A percentile compares a stretch with the other conserved stretches of the same genome.
Evolutionary conservation across 2,797 vertebrate genomes (phyloP).

Genomic region (Helostoma temminkii): DNA sequence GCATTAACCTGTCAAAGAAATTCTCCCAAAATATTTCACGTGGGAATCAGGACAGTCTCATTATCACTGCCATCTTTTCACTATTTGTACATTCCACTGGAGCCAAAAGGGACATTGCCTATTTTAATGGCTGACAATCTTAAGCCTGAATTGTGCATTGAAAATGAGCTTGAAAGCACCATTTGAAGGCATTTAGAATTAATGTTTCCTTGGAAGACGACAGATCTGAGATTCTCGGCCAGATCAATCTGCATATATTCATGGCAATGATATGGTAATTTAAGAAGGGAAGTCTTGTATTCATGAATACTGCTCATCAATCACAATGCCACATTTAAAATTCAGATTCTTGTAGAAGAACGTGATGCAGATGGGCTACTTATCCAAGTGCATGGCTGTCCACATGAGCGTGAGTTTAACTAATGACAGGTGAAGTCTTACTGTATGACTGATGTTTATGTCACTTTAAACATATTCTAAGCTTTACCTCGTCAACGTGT

Average conservation of each 20-base stretch:
- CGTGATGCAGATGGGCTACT: conserved; percentile 46
- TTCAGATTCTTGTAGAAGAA: conserved; percentile 57
- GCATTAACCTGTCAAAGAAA: conserved; percentile 45
- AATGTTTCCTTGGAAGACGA: conserved; percentile 58
- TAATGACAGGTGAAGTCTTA: background rate
- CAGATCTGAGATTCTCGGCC: conserved; percentile 48
- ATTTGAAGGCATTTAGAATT: conserved; percentile 66
- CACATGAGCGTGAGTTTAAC: conserved; percentile 7
- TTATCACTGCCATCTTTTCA: conserved; percentile 35
- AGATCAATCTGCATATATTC: conserved; percentile 76
- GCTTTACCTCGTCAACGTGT: too few relatives aligned
- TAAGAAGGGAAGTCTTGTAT: conserved; percentile 56
- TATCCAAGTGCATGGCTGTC: conserved; percentile 14
- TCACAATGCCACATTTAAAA: conserved; percentile 71
- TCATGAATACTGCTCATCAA: conserved; percentile 74
- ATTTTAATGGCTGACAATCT: conserved; percentile 52
- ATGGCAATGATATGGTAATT: conserved; percentile 72
- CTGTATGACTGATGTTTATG: too few relatives aligned
- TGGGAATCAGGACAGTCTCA: conserved; percentile 23
- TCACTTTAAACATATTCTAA: too few relatives aligned
- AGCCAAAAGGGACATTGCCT: conserved; percentile 32
- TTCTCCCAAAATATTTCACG: conserved; percentile 34
- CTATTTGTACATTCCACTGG: conserved; percentile 16
- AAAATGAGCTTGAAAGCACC: conserved; percentile 62
- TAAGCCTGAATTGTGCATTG: conserved; percentile 37